These are phyloP conservation scores for Eutolmus rufibarbis DNA, from an alignment of 2,888 invertebrate species.

Conservation along the genomic window DNA sequence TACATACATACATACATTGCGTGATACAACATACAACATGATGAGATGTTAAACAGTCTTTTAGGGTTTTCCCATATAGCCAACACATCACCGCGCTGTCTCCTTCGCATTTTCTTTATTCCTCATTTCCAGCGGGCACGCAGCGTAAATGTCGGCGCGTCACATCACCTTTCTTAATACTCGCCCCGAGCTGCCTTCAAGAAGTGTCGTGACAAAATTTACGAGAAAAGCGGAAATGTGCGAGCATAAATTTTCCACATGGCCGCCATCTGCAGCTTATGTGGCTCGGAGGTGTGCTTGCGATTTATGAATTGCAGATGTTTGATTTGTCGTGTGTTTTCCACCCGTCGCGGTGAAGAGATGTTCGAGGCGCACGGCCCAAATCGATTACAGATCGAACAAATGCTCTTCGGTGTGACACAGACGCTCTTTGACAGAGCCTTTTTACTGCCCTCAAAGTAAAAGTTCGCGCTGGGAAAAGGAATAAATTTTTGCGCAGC, in stretches of 20 bases:
- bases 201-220: neutral
- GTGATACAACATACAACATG: neutral
- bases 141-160: neutral
- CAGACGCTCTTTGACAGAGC: neutral
- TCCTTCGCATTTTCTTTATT: neutral
- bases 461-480: neutral
- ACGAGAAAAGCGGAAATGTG: neutral
- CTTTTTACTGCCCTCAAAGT: neutral
- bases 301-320: neutral
- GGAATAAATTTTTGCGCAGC: neutral
- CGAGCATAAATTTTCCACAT: neutral
- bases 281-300: neutral
- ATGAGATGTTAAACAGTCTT: neutral
- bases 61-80: neutral
- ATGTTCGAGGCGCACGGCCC: neutral
- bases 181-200: neutral
- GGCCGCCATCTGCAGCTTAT: neutral
- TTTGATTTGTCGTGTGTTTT: neutral
- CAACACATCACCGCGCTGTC: neutral
- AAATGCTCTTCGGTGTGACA: neutral
- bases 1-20: neutral
- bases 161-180: neutral
- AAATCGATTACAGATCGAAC: neutral
- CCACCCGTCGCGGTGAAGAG: neutral
- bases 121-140: neutral